Percentiles rank a stretch among this genome's conserved stretches.
Conservation (phyloP, 2,888 invertebrate species). For the Hemaris fuciformis region DNA sequence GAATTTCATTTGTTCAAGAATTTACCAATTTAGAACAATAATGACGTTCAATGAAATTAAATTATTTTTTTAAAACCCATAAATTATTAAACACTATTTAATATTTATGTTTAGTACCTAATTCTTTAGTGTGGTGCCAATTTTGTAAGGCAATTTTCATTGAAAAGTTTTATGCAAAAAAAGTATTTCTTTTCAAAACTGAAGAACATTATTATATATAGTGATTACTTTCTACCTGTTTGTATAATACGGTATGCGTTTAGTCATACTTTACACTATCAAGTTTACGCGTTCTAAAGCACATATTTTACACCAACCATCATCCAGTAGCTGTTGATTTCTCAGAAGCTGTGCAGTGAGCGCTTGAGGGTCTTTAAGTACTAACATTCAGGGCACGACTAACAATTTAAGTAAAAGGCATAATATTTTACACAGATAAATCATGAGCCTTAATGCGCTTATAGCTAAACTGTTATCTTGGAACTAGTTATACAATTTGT, state of each 20-base stretch:
- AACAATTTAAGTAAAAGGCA: background rate
- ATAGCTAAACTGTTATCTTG: background rate
- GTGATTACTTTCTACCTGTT: background rate
- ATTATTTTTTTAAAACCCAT: too few relatives aligned
- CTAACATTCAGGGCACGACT: background rate
- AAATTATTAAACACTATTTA: too few relatives aligned
- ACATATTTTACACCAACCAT: background rate
- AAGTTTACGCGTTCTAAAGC: background rate
- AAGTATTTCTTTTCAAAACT: too few relatives aligned
- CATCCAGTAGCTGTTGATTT: background rate
- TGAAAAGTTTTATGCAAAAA: too few relatives aligned
- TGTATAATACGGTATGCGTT: background rate
- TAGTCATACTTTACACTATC: background rate
- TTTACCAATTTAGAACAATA: too few relatives aligned
- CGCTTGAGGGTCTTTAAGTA: background rate
- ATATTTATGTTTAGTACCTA: too few relatives aligned
- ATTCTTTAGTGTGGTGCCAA: too few relatives aligned
- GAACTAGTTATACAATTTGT: background rate
- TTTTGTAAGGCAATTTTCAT: too few relatives aligned
- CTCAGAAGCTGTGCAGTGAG: background rate
- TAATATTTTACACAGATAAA: background rate
- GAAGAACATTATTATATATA: too few relatives aligned
- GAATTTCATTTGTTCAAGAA: background rate
- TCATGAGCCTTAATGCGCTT: background rate
- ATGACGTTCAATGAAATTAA: too few relatives aligned